A percentile compares a stretch with the other conserved stretches of the same genome.
phyloP scores from a whole-genome alignment of 2,888 invertebrate species.

The Laspeyria flexula region DNA sequence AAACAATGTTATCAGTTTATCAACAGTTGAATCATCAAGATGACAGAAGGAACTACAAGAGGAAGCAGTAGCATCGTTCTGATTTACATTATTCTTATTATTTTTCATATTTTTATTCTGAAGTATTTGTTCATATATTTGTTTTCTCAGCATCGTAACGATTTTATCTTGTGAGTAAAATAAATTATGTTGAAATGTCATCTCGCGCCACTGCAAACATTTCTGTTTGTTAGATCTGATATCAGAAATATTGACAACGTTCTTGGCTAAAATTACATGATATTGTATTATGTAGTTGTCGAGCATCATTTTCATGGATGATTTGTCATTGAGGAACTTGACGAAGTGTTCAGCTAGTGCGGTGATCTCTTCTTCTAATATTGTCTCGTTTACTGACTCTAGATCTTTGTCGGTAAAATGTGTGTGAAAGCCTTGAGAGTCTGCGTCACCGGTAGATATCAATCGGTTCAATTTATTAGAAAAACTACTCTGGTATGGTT shows the following conservation, averaged over 20 bases:
- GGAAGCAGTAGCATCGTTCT: too few species aligned
- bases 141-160: slow-evolving; percentile 15
- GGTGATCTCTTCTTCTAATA: slow-evolving; percentile 19
- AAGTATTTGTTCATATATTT: slow-evolving; percentile 14
- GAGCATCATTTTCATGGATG: slow-evolving; percentile 13
- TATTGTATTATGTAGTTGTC: slow-evolving; percentile 26
- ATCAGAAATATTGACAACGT: slow-evolving; percentile 18
- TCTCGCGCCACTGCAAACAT: slow-evolving; percentile 4
- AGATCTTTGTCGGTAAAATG: slow-evolving; percentile 12
- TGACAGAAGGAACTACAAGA: too few species aligned
- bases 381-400: slow-evolving; percentile 15
- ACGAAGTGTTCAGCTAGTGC: slow-evolving; percentile 15
- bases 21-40: too few species aligned
- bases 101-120: slow-evolving; percentile 2
- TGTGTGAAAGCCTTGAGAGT: slow-evolving; percentile 5
- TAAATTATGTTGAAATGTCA: slow-evolving; percentile 21
- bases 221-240: slow-evolving; percentile 11
- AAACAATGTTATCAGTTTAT: slow-evolving; percentile 3
- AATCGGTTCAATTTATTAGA: slow-evolving; percentile 6
- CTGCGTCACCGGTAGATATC: slow-evolving; percentile 21
- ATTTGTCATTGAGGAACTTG: slow-evolving; percentile 9
- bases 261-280: slow-evolving; percentile 24
- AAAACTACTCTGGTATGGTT: neutral
- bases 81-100: slow-evolving; percentile 3
- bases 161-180: slow-evolving; percentile 18